A percentile compares a stretch with the other conserved stretches of the same genome.
Evolutionary conservation across 2,888 invertebrate genomes (phyloP).

Genomic region (Eupithecia subfuscata): DNA sequence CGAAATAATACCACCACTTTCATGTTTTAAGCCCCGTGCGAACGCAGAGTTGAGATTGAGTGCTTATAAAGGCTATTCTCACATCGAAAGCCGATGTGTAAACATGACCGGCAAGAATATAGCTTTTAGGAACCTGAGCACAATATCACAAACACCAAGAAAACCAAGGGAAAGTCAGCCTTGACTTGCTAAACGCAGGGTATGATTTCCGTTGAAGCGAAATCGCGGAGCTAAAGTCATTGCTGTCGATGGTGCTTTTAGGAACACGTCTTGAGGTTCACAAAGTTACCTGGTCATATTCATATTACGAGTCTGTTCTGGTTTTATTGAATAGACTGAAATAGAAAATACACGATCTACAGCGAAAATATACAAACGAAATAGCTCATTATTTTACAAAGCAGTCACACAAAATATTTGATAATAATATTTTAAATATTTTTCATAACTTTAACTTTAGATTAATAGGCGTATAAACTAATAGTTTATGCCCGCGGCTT

Average conservation of each 20-base stretch:
- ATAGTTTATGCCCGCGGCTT: too few species aligned
- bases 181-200: neutral
- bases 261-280: conserved; percentile 51
- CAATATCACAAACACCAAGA: conserved; percentile 31
- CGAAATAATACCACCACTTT: neutral
- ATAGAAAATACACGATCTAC: neutral
- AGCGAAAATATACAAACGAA: neutral
- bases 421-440: too few species aligned
- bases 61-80: conserved; percentile 55
- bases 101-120: conserved; percentile 48
- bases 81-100: conserved; percentile 48
- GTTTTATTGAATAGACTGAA: neutral
- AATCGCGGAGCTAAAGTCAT: conserved; percentile 10
- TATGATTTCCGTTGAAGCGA: conserved; percentile 12
- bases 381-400: too few species aligned
- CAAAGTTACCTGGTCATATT: conserved; percentile 52
- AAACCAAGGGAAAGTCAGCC: conserved; percentile 15
- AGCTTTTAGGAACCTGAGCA: conserved; percentile 46
- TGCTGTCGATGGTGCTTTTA: conserved; percentile 52
- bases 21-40: conserved; percentile 10
- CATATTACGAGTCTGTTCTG: conserved; percentile 44
- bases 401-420: too few species aligned
- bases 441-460: too few species aligned
- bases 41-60: conserved; percentile 40
- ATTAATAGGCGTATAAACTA: too few species aligned